Evolutionary conservation across 1,140 invertebrate species (phyloP), one percentile per base, ranked within the genome.

Genomic region (Tetramorium simillimum): DNA sequence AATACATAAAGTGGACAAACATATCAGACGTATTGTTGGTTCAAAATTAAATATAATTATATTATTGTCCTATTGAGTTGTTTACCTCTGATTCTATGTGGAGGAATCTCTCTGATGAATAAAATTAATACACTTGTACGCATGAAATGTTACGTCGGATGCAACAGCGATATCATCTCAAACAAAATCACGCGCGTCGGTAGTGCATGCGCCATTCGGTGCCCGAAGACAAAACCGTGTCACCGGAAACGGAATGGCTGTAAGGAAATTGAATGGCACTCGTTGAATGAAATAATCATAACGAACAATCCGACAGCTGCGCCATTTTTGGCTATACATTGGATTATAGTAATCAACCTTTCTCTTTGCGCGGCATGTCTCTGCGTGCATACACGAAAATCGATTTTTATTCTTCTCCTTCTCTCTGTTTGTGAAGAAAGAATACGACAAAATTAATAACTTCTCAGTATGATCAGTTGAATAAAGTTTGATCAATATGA

Each of bases 141-240:
- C 5, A 49, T 63, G 24, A 40, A 43, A 70, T 4, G 37, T 53
- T 81, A 81, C 21, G 24, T 1, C 33, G 9, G 14, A 56, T 60
- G 67, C 51, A 46, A 58, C 51, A 56, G 58, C n/a, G n/a, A 63
- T 37, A 77, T 86, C 69, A 86, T 81, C 51, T 37, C 18, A 40
- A 60, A 63, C 73, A 33, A 37, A 86, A 85, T 86, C 69, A 86
- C 69, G 37, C 81, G 58, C 85, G 60, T 80, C 70, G 60, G 9
- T 53, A 43, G 33, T 40, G 7, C 73, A 51, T 65, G 58, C 46
- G 84, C 49, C 24, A 33, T 43, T 80, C 37, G 62, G 5, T 63
- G 33, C n/a, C 10, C 43, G 51, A 67, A 82, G 62, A 86, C 85
- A 80, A 82, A 86, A 86, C 51, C 49, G 16, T 80, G 46, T 78